Conservation (phyloP, 2,888 invertebrate species). For the Drosophila mimica region DNA sequence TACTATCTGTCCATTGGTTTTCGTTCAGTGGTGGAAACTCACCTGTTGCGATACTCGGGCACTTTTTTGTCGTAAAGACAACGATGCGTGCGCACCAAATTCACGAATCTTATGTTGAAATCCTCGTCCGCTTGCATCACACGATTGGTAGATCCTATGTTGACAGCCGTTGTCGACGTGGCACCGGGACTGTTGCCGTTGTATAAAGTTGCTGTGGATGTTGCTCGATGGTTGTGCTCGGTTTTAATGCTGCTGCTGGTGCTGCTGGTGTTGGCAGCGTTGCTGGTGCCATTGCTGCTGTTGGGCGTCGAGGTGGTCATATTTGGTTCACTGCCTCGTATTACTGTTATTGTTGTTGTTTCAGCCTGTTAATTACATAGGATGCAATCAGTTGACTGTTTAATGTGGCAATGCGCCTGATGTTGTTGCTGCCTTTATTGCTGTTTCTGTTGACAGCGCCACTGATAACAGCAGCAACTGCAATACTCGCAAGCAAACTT, state of each 20-base stretch:
- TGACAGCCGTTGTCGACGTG: constrained; percentile 30
- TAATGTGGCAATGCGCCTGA: constrained; percentile 50
- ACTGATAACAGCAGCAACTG: constrained; percentile 50
- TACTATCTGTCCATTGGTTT: not conserved
- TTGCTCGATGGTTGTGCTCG: constrained; percentile 33
- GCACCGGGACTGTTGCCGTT: constrained; percentile 42
- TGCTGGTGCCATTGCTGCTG: constrained; percentile 55
- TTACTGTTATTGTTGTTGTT: constrained; percentile 46
- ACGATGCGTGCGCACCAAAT: constrained; percentile 85
- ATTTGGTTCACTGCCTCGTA: constrained; percentile 49
- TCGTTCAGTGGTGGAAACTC: constrained; percentile 24
- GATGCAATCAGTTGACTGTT: constrained; percentile 53
- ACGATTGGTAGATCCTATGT: constrained; percentile 71
- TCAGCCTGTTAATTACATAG: constrained; percentile 57
- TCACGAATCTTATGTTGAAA: constrained; percentile 85
- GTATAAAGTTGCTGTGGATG: constrained; percentile 43
- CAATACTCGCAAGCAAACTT: constrained; percentile 30
- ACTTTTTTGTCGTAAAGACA: constrained; percentile 86
- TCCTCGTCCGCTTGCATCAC: constrained; percentile 85
- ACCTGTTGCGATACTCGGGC: constrained; percentile 85
- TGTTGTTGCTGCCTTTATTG: constrained; percentile 10
- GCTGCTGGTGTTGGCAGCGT: constrained; percentile 36
- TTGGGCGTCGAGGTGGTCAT: constrained; percentile 73
- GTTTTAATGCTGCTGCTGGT: constrained; percentile 34
- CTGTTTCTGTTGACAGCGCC: constrained; percentile 17